Conservation (phyloP, 64 coral and sea anemone genomes). For the Montipora sp. region DNA sequence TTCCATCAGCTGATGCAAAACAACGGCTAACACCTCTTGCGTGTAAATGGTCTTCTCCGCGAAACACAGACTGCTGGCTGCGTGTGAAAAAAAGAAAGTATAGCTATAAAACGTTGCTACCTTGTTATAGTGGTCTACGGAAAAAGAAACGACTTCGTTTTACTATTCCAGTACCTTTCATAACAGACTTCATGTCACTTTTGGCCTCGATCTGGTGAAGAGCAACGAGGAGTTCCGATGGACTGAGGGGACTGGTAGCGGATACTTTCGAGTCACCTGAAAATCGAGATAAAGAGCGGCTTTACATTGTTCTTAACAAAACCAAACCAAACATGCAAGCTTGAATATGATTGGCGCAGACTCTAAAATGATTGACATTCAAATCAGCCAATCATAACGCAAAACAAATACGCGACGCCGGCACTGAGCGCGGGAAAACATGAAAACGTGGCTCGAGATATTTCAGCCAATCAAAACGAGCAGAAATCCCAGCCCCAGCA, state of each 20-base stretch:
- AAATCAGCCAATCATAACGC: no score
- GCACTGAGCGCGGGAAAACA: no score
- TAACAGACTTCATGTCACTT: slow-evolving; percentile 95
- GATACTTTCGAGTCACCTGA: slow-evolving; percentile 96
- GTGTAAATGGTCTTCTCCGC: slow-evolving; percentile 99
- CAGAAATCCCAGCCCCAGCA: no score
- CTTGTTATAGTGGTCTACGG: background rate
- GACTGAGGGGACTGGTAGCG: slow-evolving; percentile 93
- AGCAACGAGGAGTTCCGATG: slow-evolving; percentile 94
- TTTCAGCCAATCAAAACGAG: background rate
- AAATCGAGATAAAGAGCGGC: background rate
- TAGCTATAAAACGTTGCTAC: background rate
- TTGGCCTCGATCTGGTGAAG: slow-evolving; percentile 90
- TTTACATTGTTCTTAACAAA: no score
- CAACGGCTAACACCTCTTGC: slow-evolving; percentile 95
- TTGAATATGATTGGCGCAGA: no score
- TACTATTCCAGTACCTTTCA: slow-evolving; percentile 75
- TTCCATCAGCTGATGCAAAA: slow-evolving; percentile 97
- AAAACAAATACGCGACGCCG: no score
- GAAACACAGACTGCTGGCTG: slow-evolving; percentile 96
- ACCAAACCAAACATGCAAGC: no score
- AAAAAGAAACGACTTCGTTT: background rate
- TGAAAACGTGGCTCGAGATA: no score
- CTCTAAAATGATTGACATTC: no score
- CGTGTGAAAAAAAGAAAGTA: background rate